Percentiles rank a stretch among this genome's conserved stretches.
Evolutionary conservation across 1,140 invertebrate species (phyloP).

Genomic region (Drosophila azteca): DNA sequence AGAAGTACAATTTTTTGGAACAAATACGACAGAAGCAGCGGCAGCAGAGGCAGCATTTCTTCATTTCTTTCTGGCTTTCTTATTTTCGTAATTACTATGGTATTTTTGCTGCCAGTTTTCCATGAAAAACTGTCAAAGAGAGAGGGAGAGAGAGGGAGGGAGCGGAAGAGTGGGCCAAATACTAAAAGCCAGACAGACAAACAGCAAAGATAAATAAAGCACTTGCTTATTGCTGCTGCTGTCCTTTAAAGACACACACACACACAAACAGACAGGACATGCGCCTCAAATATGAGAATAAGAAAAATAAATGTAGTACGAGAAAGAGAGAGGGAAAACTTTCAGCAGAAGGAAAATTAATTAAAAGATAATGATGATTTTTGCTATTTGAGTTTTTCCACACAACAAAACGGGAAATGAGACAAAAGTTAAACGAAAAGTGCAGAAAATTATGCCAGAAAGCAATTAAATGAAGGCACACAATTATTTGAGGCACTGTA

Average conservation of each 20-base stretch:
- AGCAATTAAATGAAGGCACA: slow-evolving; percentile 43
- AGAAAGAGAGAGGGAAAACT: slow-evolving; percentile 42
- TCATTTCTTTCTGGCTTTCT: neutral
- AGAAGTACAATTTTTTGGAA: too few relatives aligned
- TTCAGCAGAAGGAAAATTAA: slow-evolving; percentile 70
- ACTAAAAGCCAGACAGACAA: slow-evolving; percentile 56
- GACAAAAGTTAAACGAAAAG: slow-evolving; percentile 37
- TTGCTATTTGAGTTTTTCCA: slow-evolving; percentile 46
- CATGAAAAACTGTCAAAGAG: slow-evolving; percentile 47
- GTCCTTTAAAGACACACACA: slow-evolving; percentile 31
- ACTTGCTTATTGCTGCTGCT: slow-evolving; percentile 46
- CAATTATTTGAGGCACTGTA: slow-evolving; percentile 34
- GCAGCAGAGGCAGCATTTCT: too few relatives aligned
- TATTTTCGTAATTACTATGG: slow-evolving; percentile 62
- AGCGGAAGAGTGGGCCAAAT: slow-evolving; percentile 24
- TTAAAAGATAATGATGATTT: slow-evolving; percentile 78
- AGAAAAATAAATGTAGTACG: neutral
- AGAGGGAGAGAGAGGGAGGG: neutral
- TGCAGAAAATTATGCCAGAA: slow-evolving; percentile 46
- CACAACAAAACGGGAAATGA: slow-evolving; percentile 12
- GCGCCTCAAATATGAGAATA: slow-evolving; percentile 9
- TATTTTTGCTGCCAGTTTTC: slow-evolving; percentile 62
- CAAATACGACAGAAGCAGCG: too few relatives aligned
- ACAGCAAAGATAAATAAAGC: slow-evolving; percentile 48
- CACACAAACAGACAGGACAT: slow-evolving; percentile 19